These are phyloP conservation scores for Helicoverpa assulta DNA, from an alignment of 2,888 invertebrate species.

Conservation along the genomic window DNA sequence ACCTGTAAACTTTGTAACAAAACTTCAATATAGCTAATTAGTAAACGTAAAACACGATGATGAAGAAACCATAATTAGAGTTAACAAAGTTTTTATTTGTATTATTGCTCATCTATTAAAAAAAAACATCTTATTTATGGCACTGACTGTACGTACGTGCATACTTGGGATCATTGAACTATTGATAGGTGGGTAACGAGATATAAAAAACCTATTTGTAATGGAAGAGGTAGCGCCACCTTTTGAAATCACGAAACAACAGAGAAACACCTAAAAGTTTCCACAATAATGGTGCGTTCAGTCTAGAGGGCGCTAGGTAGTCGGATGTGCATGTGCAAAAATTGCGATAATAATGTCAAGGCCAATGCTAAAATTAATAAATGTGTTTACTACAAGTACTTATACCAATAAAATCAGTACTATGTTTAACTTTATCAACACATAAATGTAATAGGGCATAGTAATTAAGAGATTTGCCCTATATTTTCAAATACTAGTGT, in stretches of 20 bases:
- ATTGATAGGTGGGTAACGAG: slow-evolving; percentile 63
- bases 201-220: slow-evolving; percentile 62
- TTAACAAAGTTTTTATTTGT: slow-evolving; percentile 20
- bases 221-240: slow-evolving; percentile 75
- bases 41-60: not conserved
- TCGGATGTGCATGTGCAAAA: slow-evolving; percentile 79
- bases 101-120: slow-evolving; percentile 36
- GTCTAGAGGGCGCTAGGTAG: slow-evolving; percentile 69
- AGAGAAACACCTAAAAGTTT: slow-evolving; percentile 48
- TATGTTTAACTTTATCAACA: slow-evolving; percentile 12
- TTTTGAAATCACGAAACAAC: slow-evolving; percentile 56
- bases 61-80: slow-evolving; percentile 12
- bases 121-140: slow-evolving; percentile 48
- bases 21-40: not conserved
- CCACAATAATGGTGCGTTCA: slow-evolving; percentile 18
- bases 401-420: slow-evolving; percentile 35
- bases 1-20: not conserved
- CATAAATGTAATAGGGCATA: slow-evolving; percentile 19
- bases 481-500: slow-evolving; percentile 56
- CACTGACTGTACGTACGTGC: slow-evolving; percentile 61
- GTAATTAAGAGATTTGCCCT: slow-evolving; percentile 41
- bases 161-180: slow-evolving; percentile 74
- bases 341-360: slow-evolving; percentile 87
- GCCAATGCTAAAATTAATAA: slow-evolving; percentile 77
- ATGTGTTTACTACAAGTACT: slow-evolving; percentile 35